Evolutionary conservation across 2,113 vertebrate genomes (phyloP).

Genomic region (Setophaga petechia): DNA sequence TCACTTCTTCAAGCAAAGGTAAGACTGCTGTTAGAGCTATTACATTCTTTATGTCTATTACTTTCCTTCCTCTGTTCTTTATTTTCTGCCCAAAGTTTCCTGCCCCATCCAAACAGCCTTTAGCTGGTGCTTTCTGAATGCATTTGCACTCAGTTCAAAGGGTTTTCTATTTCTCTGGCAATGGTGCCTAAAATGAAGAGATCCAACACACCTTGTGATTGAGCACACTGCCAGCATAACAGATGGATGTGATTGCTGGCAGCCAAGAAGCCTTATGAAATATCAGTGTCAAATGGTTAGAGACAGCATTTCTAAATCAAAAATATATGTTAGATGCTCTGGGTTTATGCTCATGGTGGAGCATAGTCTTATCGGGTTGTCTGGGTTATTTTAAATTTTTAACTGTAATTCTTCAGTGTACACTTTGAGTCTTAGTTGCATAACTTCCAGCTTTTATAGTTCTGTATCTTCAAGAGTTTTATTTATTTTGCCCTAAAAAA

Average conservation of each 20-base stretch:
- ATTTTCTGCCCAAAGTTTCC: background rate
- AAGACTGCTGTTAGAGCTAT: background rate
- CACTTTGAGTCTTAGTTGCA: background rate
- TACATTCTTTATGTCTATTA: background rate
- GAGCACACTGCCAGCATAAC: constrained; percentile 7
- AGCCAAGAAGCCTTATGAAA: background rate
- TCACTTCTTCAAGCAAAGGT: background rate
- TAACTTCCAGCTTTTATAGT: background rate
- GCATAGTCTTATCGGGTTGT: background rate
- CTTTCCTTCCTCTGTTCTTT: background rate
- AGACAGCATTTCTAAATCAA: background rate
- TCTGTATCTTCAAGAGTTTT: background rate
- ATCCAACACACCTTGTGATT: constrained; percentile 3
- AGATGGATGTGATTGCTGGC: constrained; percentile 17
- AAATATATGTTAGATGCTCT: background rate
- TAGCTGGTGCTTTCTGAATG: background rate
- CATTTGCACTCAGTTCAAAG: background rate
- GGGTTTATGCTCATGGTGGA: background rate
- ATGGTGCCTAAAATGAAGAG: background rate
- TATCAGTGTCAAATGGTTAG: background rate
- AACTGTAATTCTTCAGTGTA: background rate
- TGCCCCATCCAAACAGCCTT: background rate
- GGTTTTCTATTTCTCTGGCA: constrained; percentile 4
- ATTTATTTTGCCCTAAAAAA: background rate
- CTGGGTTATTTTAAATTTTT: background rate